Evolutionary conservation across 2,888 invertebrate species (phyloP).

Genomic region (Amblyjoppa proteus): DNA sequence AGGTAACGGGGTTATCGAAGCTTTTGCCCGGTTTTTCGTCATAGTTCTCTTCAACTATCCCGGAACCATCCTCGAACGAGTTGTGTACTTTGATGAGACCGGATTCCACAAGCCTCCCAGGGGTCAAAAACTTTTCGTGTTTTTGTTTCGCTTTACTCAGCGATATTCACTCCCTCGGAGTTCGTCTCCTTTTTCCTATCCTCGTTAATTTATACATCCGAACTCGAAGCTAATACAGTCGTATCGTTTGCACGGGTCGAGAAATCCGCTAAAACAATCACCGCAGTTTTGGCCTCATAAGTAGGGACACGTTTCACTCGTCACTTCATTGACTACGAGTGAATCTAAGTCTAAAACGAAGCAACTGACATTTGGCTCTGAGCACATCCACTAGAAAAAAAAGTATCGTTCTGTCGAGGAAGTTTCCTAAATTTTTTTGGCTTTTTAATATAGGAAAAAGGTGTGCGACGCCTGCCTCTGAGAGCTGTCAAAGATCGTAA

Average conservation of each 20-base stretch:
- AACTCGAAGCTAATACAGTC: not conserved
- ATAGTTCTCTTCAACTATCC: conserved; percentile 35
- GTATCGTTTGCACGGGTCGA: not conserved
- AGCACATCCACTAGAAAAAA: not conserved
- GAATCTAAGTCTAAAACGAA: not conserved
- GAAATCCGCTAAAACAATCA: not conserved
- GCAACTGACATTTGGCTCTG: not conserved
- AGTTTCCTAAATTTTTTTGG: not conserved
- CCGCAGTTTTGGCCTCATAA: not conserved
- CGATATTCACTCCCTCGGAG: not conserved
- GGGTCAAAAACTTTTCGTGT: conserved; percentile 8
- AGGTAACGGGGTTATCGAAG: not conserved
- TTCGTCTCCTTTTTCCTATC: not conserved
- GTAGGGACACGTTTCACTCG: not conserved
- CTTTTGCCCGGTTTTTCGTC: conserved; percentile 20
- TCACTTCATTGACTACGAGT: not conserved
- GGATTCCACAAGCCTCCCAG: conserved; percentile 10
- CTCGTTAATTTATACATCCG: conserved; percentile 1
- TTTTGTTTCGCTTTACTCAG: not conserved
- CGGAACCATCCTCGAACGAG: conserved; percentile 10
- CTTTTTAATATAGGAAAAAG: conserved; percentile 28
- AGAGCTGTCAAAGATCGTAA: conserved; percentile 26
- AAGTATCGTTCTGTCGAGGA: not conserved
- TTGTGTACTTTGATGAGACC: not conserved
- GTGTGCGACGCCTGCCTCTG: conserved; percentile 5